phyloP scores from a whole-genome alignment of 92 coral and sea anemone genomes.

The Montipora capitata region DNA sequence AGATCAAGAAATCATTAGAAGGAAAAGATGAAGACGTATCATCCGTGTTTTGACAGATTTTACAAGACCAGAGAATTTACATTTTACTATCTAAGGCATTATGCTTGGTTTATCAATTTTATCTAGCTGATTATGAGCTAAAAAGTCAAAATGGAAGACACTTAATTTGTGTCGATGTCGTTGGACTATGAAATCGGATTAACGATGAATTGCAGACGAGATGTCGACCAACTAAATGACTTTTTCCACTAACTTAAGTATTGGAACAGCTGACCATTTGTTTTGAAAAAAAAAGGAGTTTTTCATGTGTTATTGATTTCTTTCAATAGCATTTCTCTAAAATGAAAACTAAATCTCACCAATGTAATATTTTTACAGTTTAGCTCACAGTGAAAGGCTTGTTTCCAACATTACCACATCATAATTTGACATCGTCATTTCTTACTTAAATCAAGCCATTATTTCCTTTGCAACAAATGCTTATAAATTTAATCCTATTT shows the following conservation, averaged over 20 bases:
- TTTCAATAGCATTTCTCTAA: no score
- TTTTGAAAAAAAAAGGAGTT: background rate
- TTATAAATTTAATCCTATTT: no score
- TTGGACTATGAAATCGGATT: constrained; percentile 3
- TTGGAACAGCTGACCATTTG: background rate
- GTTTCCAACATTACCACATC: no score
- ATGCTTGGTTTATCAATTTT: constrained; percentile 19
- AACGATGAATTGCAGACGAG: background rate
- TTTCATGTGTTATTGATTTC: constrained; percentile 18
- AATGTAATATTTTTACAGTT: no score
- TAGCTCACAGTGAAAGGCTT: no score
- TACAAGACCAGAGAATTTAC: constrained; percentile 23
- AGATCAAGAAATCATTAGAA: background rate
- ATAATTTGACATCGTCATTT: no score
- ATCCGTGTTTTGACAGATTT: constrained; percentile 3
- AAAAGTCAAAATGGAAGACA: background rate
- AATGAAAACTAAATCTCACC: no score
- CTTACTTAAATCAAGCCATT: no score
- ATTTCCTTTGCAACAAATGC: no score
- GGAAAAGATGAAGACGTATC: background rate
- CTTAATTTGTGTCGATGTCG: background rate
- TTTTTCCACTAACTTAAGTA: background rate
- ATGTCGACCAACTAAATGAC: constrained; percentile 7
- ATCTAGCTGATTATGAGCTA: constrained; percentile 13
- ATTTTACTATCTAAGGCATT: constrained; percentile 3